These are phyloP conservation scores for Melanchra persicariae DNA, from an alignment of 2,888 invertebrate genomes.

Conservation along the genomic window DNA sequence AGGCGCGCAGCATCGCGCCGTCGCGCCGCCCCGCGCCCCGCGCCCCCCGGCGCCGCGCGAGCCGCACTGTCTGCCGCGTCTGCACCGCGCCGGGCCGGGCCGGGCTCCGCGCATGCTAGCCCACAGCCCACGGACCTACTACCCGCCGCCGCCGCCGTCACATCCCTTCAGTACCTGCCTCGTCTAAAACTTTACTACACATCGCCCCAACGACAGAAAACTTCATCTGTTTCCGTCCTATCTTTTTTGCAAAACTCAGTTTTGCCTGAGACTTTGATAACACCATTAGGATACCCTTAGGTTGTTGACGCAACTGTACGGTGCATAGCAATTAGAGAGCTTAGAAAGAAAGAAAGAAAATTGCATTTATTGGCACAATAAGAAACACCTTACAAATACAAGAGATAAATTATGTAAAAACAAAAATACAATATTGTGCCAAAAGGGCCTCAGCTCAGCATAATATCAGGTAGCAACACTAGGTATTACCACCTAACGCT, in stretches of 20 bases:
- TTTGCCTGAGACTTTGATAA: conserved; percentile 4
- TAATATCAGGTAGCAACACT: no score
- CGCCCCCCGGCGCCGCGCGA: conserved; percentile 72
- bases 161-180: conserved; percentile 47
- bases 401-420: no score
- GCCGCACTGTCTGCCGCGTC: conserved; percentile 86
- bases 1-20: conserved; percentile 92
- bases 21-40: conserved; percentile 89
- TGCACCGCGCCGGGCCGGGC: conserved; percentile 85
- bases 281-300: conserved; percentile 21
- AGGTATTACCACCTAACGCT: no score
- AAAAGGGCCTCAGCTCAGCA: no score
- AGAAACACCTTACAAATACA: no score
- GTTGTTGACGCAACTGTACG: conserved; percentile 23
- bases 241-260: conserved; percentile 17
- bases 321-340: conserved; percentile 8
- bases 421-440: no score
- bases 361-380: no score
- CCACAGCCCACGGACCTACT: conserved; percentile 24
- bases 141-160: conserved; percentile 15
- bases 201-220: conserved; percentile 33
- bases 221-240: conserved; percentile 22
- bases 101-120: conserved; percentile 75
- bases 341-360: no score
- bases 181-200: conserved; percentile 51